Evolutionary conservation across 2,888 invertebrate genomes (phyloP).

Genomic region (Blastobasis lacticolella): DNA sequence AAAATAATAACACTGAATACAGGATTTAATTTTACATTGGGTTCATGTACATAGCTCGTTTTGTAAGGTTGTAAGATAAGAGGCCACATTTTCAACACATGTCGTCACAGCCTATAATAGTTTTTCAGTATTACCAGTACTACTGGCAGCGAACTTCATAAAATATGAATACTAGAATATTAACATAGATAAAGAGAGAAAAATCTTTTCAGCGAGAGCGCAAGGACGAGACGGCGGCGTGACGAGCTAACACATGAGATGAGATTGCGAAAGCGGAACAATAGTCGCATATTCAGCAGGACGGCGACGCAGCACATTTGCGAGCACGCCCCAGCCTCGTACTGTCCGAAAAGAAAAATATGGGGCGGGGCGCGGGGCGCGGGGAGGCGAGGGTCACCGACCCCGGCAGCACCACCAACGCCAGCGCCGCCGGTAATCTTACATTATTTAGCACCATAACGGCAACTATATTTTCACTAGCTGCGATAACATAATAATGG

Average conservation of each 20-base stretch:
- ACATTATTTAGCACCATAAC: conserved; percentile 48
- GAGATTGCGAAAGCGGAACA: conserved; percentile 62
- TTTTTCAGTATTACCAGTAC: too few species aligned
- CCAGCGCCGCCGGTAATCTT: conserved; percentile 46
- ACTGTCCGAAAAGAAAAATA: conserved; percentile 69
- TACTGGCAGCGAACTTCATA: too few species aligned
- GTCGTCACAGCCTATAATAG: too few species aligned
- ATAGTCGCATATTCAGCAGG: conserved; percentile 58
- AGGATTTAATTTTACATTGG: too few species aligned
- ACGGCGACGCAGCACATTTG: conserved; percentile 57
- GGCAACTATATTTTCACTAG: conserved; percentile 32
- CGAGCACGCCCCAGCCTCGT: conserved; percentile 36
- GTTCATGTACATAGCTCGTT: too few species aligned
- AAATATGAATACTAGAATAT: too few species aligned
- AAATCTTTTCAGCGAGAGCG: background rate
- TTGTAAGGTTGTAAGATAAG: too few species aligned
- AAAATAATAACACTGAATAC: too few species aligned
- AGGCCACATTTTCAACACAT: too few species aligned
- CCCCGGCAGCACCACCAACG: conserved; percentile 30
- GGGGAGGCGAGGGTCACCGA: conserved; percentile 53
- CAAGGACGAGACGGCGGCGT: conserved; percentile 40
- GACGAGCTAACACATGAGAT: conserved; percentile 28
- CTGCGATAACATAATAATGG: conserved; percentile 23
- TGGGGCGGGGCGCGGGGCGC: conserved; percentile 43
- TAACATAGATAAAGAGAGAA: too few species aligned